These are phyloP conservation scores for Eugnorisma glareosa DNA, from an alignment of 2,888 invertebrate species.

Conservation along the genomic window DNA sequence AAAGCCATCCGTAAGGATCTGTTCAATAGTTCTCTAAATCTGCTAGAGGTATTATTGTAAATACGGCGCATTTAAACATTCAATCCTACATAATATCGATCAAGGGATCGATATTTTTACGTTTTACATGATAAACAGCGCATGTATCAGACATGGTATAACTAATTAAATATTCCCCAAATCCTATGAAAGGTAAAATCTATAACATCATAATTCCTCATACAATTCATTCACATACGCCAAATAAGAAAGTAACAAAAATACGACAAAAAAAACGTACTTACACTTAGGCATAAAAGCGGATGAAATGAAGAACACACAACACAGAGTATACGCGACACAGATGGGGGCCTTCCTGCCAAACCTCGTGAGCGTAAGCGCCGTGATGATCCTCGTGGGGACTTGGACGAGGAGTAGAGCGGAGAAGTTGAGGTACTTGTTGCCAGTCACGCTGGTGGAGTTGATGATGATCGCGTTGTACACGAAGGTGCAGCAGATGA, in stretches of 20 bases:
- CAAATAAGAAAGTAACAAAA: neutral
- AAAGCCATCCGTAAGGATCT: neutral
- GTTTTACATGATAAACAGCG: neutral
- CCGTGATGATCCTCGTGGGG: conserved; percentile 89
- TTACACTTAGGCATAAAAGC: conserved; percentile 90
- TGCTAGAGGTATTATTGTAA: neutral
- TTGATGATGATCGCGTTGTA: conserved; percentile 94
- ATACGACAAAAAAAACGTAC: conserved; percentile 55
- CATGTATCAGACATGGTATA: neutral
- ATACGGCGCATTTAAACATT: too few relatives aligned
- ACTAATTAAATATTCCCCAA: neutral
- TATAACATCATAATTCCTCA: neutral
- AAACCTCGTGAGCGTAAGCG: conserved; percentile 91
- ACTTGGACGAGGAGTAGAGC: conserved; percentile 92
- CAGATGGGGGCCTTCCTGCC: conserved; percentile 89
- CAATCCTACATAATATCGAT: neutral
- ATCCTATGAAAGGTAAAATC: neutral
- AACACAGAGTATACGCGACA: conserved; percentile 85
- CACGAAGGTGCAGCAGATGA: conserved; percentile 94
- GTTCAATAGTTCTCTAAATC: neutral
- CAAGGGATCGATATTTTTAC: neutral
- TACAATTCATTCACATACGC: neutral
- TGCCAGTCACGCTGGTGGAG: conserved; percentile 93
- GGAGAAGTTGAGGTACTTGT: conserved; percentile 94
- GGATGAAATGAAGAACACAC: conserved; percentile 89